Evolutionary conservation across 2,113 vertebrate species (phyloP), one percentile per base, ranked within the genome.

Genomic region (Tamias sibiricus): DNA sequence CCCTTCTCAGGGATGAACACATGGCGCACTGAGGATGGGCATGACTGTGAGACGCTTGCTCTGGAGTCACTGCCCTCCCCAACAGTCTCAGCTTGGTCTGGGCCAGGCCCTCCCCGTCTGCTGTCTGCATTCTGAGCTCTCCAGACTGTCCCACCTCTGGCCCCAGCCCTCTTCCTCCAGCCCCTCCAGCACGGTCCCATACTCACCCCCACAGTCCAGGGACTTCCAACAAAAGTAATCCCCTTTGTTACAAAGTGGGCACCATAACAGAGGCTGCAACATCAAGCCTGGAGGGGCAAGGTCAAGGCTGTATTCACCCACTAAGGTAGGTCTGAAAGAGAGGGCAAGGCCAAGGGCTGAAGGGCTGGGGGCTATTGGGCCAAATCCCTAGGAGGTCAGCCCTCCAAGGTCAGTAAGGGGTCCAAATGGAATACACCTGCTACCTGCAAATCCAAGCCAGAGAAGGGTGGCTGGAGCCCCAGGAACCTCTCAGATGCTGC

Each of bases 231-330:
- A 98, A 9, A 6, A 66, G 22, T 97, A 90, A 52, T 96, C 9
- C 71, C 92, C 2, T 86, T 95, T 97, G 44, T 83, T 3, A 6
- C 98, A 98, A 10, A 1, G 26, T 0, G 11, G 13, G 68, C 98
- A 98, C 98, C 96, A 97, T 59, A 96, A 86, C 91, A 98, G 52
- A 69, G 76, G n/a, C 87, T 98, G 98, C 68, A 97, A 12, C 97
- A 98, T 98, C 6, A 19, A 11, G 57, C 98, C 98, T 98, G 92
- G 44, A 92, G 69, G 75, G 19, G 13, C 62, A 90, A 81, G 44
- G 42, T 42, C 66, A 17, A 57, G 47, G 44, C n/a, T 40, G 74
- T 37, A 37, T 16, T 47, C 17, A 26, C 49, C 68, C 42, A 8
- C 47, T 26, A 47, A 47, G 42, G 64, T 6, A 26, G 32, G 66